phyloP scores from a whole-genome alignment of 2,888 invertebrate species.

The Sericinus montela region DNA sequence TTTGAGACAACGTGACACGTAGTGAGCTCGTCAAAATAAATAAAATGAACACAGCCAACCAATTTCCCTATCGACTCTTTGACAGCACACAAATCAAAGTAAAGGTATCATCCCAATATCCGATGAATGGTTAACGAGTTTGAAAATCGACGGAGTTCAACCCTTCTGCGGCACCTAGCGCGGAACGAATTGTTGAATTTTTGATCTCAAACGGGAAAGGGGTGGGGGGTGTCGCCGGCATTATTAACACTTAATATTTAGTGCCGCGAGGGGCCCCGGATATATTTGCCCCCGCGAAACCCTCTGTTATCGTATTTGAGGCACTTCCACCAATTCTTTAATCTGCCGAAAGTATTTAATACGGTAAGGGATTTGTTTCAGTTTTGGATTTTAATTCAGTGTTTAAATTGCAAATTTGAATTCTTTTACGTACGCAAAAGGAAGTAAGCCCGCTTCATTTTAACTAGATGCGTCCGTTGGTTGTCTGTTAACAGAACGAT shows the following conservation, averaged over 20 bases:
- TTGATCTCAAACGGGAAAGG: constrained; percentile 46
- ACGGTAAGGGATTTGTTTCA: constrained; percentile 5
- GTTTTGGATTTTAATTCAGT: neutral
- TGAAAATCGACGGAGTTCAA: constrained; percentile 43
- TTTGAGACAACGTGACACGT: too few species aligned
- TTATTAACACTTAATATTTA: constrained; percentile 73
- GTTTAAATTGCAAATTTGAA: neutral
- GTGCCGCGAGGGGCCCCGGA: constrained; percentile 41
- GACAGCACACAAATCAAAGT: constrained; percentile 29
- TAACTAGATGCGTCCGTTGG: too few species aligned
- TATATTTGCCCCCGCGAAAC: constrained; percentile 38
- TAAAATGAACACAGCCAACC: neutral
- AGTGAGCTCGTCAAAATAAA: too few species aligned
- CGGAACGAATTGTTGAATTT: constrained; percentile 64
- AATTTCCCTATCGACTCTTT: neutral
- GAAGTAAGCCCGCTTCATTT: too few species aligned
- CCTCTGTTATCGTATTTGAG: constrained; percentile 30
- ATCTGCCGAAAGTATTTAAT: constrained; percentile 17
- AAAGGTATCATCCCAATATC: constrained; percentile 44
- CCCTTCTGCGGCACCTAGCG: constrained; percentile 53
- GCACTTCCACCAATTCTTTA: constrained; percentile 18
- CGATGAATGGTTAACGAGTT: constrained; percentile 50
- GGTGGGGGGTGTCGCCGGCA: constrained; percentile 53
- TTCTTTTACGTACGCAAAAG: too few species aligned
- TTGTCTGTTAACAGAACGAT: too few species aligned